Evolutionary conservation across 2,113 vertebrate genomes (phyloP).

Genomic region (Scartelaos histophorus): DNA sequence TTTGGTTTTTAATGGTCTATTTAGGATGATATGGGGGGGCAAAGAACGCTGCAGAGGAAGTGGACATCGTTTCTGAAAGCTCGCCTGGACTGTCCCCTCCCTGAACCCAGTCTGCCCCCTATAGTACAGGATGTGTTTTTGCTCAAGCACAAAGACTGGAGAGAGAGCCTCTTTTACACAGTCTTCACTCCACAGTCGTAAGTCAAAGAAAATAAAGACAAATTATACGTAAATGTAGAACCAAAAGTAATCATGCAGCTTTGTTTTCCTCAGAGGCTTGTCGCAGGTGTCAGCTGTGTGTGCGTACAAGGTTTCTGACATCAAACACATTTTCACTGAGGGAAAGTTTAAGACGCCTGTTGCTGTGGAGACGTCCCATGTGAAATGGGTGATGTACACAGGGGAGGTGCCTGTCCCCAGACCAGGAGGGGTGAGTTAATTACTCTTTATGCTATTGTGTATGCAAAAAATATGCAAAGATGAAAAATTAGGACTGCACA

Average conservation of each 20-base stretch:
- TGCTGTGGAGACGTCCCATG: slow-evolving; percentile 62
- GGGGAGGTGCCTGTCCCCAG: slow-evolving; percentile 76
- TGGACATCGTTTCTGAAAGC: slow-evolving; percentile 81
- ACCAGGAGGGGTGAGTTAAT: slow-evolving; percentile 77
- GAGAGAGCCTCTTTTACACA: slow-evolving; percentile 77
- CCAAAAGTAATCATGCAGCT: neutral
- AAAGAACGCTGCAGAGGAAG: slow-evolving; percentile 76
- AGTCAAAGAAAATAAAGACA: slow-evolving; percentile 33
- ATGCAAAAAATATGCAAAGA: too few species aligned
- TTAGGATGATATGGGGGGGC: slow-evolving; percentile 80
- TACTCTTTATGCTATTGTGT: neutral
- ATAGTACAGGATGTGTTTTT: slow-evolving; percentile 81
- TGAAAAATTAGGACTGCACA: too few species aligned
- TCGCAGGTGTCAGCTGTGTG: slow-evolving; percentile 73
- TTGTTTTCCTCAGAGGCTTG: slow-evolving; percentile 55
- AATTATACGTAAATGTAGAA: neutral
- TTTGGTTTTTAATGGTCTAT: slow-evolving; percentile 20
- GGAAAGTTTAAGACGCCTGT: slow-evolving; percentile 77
- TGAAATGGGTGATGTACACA: slow-evolving; percentile 75
- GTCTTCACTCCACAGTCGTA: slow-evolving; percentile 79
- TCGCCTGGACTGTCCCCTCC: slow-evolving; percentile 75
- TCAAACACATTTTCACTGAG: slow-evolving; percentile 72
- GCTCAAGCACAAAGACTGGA: slow-evolving; percentile 71
- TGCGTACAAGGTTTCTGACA: slow-evolving; percentile 59
- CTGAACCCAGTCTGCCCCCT: slow-evolving; percentile 74